Evolutionary conservation across 2,797 vertebrate genomes (phyloP), one percentile per base, ranked within the genome.

Genomic region (Cossypha dichroa): DNA sequence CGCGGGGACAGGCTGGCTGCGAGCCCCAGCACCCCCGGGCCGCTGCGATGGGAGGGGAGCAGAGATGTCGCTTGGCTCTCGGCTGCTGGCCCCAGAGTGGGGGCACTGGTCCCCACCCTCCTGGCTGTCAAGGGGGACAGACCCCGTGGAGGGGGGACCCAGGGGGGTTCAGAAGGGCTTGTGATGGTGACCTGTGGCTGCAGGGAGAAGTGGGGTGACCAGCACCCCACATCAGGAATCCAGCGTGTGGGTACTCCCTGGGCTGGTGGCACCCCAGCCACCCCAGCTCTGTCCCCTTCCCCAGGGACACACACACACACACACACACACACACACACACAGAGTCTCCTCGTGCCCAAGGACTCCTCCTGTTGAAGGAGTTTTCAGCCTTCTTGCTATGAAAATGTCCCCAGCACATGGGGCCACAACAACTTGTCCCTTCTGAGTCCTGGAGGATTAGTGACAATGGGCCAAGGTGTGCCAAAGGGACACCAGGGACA

Each of bases 371-470:
- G 18, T 14, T 45, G 56, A 28, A n/a, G 40, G 0, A 1, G 8
- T 2, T 78, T 19, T 72, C 66, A 54, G 8, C 18, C 6, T 55
- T 67, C 43, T 67, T 11, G 21, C n/a, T 28, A 43, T 8, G 3
- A 67, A 59, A 84, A 51, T 21, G 4, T 51, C 28, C 12, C 28
- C 20, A 29, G 54, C 14, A 60, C 15, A 12, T 8, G 29, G 7
- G 13, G 7, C 13, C 34, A 48, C 22, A 7, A 13, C 9, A 34
- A 2, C 0, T 2, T 3, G 9, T 43, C 34, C 13, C 2, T 3
- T 23, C 25, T 29, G 34, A 22, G 15, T 15, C 17, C 15, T 2
- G 6, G 15, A 48, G 18, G 8, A 2, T 34, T 33, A n/a, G n/a
- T 49, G 56, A 22, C 48, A 43, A 8, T 1, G 1, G 26, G 29